Conservation (phyloP, 37 sponge, comb jelly and placozoan genomes). For the Crambe crambe region DNA sequence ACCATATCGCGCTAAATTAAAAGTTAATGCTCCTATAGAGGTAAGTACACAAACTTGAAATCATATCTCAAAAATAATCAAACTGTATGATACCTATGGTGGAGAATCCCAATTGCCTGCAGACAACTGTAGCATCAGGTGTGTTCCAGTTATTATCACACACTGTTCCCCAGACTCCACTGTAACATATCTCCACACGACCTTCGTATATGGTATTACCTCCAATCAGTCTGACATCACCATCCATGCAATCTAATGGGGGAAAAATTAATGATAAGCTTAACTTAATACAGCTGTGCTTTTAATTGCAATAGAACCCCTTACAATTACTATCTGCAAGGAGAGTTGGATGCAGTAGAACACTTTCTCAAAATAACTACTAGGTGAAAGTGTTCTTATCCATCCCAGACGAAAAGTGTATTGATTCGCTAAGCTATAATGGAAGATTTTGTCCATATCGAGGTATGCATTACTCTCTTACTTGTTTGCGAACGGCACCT, state of each 20-base stretch:
- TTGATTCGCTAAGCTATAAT: too few relatives aligned
- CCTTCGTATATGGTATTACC: background rate
- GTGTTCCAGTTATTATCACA: background rate
- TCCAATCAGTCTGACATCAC: background rate
- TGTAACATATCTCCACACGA: conserved; percentile 9
- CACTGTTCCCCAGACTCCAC: conserved; percentile 10
- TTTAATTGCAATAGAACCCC: too few relatives aligned
- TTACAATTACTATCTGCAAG: too few relatives aligned
- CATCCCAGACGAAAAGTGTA: too few relatives aligned
- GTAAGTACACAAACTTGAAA: background rate
- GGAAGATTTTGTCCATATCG: too few relatives aligned
- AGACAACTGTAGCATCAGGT: background rate
- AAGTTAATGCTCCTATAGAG: background rate
- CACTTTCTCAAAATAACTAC: too few relatives aligned
- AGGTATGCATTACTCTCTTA: background rate
- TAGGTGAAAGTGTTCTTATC: too few relatives aligned
- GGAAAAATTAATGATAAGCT: too few relatives aligned
- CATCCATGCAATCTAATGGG: background rate
- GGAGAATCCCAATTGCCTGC: background rate
- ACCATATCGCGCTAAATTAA: background rate
- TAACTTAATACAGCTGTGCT: too few relatives aligned
- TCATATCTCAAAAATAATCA: background rate
- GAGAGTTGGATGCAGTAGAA: too few relatives aligned
- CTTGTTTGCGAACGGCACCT: background rate
- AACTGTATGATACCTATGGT: background rate